Conservation (phyloP, 2,113 vertebrate genomes). For the Spheniscus mendiculus region DNA sequence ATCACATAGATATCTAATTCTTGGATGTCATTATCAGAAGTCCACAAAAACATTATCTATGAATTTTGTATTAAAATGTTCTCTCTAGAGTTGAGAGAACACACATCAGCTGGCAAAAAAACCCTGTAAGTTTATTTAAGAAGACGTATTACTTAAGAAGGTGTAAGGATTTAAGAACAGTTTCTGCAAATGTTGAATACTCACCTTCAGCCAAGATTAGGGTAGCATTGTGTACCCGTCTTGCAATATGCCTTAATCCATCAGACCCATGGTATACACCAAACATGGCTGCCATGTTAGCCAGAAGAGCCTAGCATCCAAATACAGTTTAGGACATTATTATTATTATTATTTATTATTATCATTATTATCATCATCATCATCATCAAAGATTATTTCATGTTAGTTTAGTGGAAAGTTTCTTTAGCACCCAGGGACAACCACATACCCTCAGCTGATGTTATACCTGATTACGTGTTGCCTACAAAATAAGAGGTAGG, state of each 20-base stretch:
- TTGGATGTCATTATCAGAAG: not conserved
- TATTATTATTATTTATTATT: not conserved
- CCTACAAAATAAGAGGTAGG: not conserved
- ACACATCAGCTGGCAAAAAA: not conserved
- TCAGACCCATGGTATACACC: slow-evolving; percentile 91
- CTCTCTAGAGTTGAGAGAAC: not conserved
- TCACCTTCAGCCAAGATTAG: slow-evolving; percentile 94
- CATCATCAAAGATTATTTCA: not conserved
- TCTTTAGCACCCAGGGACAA: not conserved
- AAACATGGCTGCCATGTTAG: slow-evolving; percentile 97
- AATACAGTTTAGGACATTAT: not conserved
- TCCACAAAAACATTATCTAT: not conserved
- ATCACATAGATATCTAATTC: not conserved
- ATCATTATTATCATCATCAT: too few species aligned
- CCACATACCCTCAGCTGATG: not conserved
- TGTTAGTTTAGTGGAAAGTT: not conserved
- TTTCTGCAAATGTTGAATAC: not conserved
- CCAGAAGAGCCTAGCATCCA: slow-evolving; percentile 87
- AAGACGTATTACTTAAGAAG: not conserved
- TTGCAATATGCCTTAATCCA: slow-evolving; percentile 90
- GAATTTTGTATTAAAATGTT: not conserved
- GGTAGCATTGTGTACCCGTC: slow-evolving; percentile 89
- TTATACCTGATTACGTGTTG: not conserved
- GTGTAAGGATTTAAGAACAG: not conserved
- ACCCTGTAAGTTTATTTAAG: not conserved